These are phyloP conservation scores for Drosophila melanica DNA, from an alignment of 1,140 invertebrate genomes.

Conservation along the genomic window DNA sequence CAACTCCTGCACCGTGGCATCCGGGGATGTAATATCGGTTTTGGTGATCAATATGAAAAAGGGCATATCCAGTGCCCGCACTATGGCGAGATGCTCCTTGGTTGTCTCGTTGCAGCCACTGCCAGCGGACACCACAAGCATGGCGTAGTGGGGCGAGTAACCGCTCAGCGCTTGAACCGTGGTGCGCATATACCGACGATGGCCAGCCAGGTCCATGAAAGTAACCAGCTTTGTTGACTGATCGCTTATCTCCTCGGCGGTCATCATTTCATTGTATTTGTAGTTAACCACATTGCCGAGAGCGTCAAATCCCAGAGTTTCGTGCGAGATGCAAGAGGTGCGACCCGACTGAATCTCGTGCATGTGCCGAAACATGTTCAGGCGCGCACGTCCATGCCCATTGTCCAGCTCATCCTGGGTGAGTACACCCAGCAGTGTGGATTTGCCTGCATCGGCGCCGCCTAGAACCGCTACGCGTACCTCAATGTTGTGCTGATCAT, in stretches of 20 bases:
- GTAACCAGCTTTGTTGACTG: conserved; percentile 95
- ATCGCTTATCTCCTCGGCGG: conserved; percentile 97
- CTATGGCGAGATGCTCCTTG: conserved; percentile 93
- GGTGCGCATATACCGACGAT: conserved; percentile 97
- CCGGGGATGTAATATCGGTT: conserved; percentile 90
- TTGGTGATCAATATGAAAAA: conserved; percentile 96
- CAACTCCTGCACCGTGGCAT: conserved; percentile 87
- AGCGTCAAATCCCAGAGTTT: conserved; percentile 97
- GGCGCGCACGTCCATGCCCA: conserved; percentile 95
- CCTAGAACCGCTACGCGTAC: conserved; percentile 96
- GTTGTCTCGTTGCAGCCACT: conserved; percentile 88
- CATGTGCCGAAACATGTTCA: conserved; percentile 98
- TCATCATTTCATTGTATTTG: conserved; percentile 95
- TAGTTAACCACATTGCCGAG: conserved; percentile 90
- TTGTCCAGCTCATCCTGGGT: conserved; percentile 98
- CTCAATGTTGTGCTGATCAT: conserved; percentile 96
- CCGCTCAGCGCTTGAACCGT: conserved; percentile 97
- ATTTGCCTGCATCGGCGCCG: conserved; percentile 96
- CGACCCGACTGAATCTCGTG: conserved; percentile 98
- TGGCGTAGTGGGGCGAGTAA: conserved; percentile 97
- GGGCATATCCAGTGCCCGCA: conserved; percentile 93
- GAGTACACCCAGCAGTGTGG: conserved; percentile 95
- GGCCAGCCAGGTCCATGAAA: conserved; percentile 98
- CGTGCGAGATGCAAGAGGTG: conserved; percentile 98
- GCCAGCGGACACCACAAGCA: conserved; percentile 91